phyloP scores from a whole-genome alignment of 2,888 invertebrate genomes.

The Drosophila melanocephala region DNA sequence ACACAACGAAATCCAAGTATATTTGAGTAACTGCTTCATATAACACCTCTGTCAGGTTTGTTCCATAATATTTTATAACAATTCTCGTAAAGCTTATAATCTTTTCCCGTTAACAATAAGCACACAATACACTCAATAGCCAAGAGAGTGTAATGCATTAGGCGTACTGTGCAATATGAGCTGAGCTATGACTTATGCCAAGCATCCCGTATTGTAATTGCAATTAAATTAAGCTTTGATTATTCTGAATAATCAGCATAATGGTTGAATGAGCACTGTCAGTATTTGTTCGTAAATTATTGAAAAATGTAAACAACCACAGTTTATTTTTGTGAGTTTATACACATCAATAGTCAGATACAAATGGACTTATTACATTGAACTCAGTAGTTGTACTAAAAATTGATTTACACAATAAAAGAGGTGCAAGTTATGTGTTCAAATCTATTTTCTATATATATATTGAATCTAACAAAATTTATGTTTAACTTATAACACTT shows the following conservation, averaged over 20 bases:
- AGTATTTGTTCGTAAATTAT: no score
- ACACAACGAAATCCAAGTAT: neutral
- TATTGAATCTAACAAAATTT: neutral
- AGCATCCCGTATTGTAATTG: neutral
- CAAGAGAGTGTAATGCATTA: no score
- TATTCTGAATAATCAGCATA: neutral
- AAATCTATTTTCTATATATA: neutral
- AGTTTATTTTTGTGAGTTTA: no score
- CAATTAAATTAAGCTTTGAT: neutral
- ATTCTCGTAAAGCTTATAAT: no score
- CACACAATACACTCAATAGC: neutral
- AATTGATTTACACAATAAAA: neutral
- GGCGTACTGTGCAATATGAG: neutral
- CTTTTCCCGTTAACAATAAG: neutral
- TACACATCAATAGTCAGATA: neutral
- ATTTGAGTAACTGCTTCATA: no score
- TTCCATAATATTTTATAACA: neutral
- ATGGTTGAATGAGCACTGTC: neutral
- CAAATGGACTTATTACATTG: neutral
- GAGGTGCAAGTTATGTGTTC: neutral
- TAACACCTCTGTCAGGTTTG: no score
- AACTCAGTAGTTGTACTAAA: neutral
- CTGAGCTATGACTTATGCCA: neutral
- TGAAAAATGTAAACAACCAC: no score
- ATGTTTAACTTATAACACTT: neutral